Percentiles rank a stretch among this genome's conserved stretches.
Evolutionary conservation across 2,888 invertebrate genomes (phyloP).

Genomic region (Thymelicus lineola): DNA sequence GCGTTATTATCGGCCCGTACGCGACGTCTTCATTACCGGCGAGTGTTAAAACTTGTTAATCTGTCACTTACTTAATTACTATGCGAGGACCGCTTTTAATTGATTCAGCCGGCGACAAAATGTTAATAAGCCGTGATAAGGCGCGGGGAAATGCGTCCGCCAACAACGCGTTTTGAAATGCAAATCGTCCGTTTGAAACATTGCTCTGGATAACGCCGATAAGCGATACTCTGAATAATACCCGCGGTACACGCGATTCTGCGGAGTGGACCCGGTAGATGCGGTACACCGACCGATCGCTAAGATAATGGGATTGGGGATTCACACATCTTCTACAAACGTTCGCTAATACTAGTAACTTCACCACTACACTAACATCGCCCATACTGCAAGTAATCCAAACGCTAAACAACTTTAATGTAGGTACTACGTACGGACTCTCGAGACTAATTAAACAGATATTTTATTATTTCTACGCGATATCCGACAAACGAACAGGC

Average conservation of each 20-base stretch:
- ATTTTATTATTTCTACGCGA: no score
- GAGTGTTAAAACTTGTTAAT: slow-evolving; percentile 83
- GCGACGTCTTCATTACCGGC: slow-evolving; percentile 80
- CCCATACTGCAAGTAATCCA: background rate
- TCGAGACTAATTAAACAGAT: no score
- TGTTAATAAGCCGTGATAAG: slow-evolving; percentile 79
- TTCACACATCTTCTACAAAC: slow-evolving; percentile 9
- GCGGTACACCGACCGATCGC: slow-evolving; percentile 14
- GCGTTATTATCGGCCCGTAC: slow-evolving; percentile 57
- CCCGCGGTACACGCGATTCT: slow-evolving; percentile 67
- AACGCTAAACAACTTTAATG: no score
- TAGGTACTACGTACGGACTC: no score
- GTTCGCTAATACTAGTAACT: background rate
- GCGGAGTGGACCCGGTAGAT: slow-evolving; percentile 50
- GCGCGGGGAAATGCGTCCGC: slow-evolving; percentile 48
- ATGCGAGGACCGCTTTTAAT: slow-evolving; percentile 76
- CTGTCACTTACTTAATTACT: slow-evolving; percentile 80
- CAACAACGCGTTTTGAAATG: slow-evolving; percentile 59
- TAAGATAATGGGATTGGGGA: slow-evolving; percentile 12
- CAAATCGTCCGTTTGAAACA: slow-evolving; percentile 69
- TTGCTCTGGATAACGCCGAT: slow-evolving; percentile 65
- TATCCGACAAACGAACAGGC: no score
- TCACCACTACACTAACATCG: background rate
- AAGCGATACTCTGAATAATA: slow-evolving; percentile 66
- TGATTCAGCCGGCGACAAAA: slow-evolving; percentile 80